Evolutionary conservation across 1,140 invertebrate species (phyloP), one percentile per base, ranked within the genome.

Genomic region (Drosophila funebris): DNA sequence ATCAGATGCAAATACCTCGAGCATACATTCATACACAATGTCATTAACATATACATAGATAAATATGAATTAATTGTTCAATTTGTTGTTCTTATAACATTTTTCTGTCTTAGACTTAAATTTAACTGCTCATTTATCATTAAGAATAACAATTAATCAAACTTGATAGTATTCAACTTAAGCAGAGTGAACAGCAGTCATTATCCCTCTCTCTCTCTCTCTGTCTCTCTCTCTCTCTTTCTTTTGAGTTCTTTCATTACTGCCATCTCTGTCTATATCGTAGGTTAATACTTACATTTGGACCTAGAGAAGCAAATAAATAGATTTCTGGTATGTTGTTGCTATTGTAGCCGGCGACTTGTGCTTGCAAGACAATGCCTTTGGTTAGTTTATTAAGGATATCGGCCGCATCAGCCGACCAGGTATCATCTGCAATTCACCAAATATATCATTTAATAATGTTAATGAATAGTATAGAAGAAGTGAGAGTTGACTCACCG

Each of bases 341-440:
- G 74, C 96, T 95, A 70, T 95, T 95, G 85, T 97, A 97, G 70
- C 95, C 96, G 73, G 95, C 95, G 67, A 98, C 94, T 92, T 97
- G 96, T 66, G 97, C 97, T 93, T 97, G 96, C 68, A 97, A 93
- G 75, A 97, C 93, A 87, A 96, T 94, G 58, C 95, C 95, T 78
- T 94, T 94, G 60, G 96, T 96, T 76, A 98, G 92, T 73, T 95
- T 94, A 76, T 94, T 94, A 90, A 98, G 95, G 76, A 96, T 93
- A 53, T 94, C 93, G 53, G 94, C 94, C 22, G 97, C 96, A 91
- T 97, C 96, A 62, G 94, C 91, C 73, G 94, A 93, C 96, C 96
- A 97, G 66, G 92, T 93, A 3, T 76, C 87, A 90, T 93, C 92
- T 78, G 79, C 60, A 75, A 67, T 16, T 14, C 0, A 36, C 2